These are phyloP conservation scores for Lasioglossum marginatum DNA, from an alignment of 2,888 invertebrate genomes.

Conservation along the genomic window DNA sequence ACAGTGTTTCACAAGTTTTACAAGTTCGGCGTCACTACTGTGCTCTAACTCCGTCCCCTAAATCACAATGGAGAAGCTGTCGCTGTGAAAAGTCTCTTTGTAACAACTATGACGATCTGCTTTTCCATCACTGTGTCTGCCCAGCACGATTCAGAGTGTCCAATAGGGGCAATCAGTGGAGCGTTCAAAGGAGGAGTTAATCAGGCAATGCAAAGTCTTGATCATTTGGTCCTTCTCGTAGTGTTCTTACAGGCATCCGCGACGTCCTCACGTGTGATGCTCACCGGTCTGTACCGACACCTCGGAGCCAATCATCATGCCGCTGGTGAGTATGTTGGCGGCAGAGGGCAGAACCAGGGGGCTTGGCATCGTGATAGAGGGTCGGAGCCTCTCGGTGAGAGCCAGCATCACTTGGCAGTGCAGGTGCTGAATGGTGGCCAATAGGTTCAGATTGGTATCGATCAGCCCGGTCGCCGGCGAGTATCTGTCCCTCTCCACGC, in stretches of 20 bases:
- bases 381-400: slow-evolving; percentile 81
- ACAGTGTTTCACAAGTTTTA: neutral
- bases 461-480: slow-evolving; percentile 82
- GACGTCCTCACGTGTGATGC: slow-evolving; percentile 74
- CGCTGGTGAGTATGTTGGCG: slow-evolving; percentile 50
- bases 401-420: slow-evolving; percentile 84
- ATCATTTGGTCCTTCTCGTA: neutral
- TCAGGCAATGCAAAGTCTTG: neutral
- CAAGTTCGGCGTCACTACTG: neutral
- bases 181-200: neutral
- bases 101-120: neutral
- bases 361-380: slow-evolving; percentile 75
- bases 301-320: slow-evolving; percentile 73
- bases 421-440: slow-evolving; percentile 83
- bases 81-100: neutral
- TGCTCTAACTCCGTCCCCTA: neutral
- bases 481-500: slow-evolving; percentile 75
- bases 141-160: neutral
- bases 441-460: slow-evolving; percentile 82
- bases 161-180: neutral
- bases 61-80: neutral
- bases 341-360: slow-evolving; percentile 77
- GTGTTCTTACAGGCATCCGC: neutral
- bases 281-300: slow-evolving; percentile 76
- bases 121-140: neutral